Percentiles rank a stretch among this genome's conserved stretches.
Evolutionary conservation across 2,888 invertebrate species (phyloP).

Genomic region (Anthophora plumipes): DNA sequence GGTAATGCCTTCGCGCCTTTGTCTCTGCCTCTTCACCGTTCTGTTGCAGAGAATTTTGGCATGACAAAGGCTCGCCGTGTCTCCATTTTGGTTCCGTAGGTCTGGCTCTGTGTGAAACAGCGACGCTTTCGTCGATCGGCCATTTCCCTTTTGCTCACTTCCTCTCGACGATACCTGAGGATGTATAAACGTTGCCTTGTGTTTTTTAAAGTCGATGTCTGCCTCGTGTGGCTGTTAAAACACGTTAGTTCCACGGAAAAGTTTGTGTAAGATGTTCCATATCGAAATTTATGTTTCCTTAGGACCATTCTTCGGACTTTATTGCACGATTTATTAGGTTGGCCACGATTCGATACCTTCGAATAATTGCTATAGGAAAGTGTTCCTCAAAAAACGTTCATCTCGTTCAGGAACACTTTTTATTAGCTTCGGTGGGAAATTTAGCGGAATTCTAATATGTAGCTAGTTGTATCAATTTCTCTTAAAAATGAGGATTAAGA

Average conservation of each 20-base stretch:
- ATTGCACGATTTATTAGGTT: no score
- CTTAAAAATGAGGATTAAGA: no score
- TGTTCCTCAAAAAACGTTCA: no score
- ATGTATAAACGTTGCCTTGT: no score
- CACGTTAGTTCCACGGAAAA: no score
- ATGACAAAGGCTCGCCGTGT: slow-evolving; percentile 78
- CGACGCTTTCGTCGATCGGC: slow-evolving; percentile 76
- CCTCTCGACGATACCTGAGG: slow-evolving; percentile 2
- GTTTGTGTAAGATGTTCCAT: no score
- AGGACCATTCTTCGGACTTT: no score
- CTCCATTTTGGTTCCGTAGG: slow-evolving; percentile 77
- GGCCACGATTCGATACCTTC: no score
- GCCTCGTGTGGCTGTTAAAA: no score
- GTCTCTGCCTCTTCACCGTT: slow-evolving; percentile 51
- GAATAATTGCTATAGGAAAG: no score
- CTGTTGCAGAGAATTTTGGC: slow-evolving; percentile 76
- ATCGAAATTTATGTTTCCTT: no score
- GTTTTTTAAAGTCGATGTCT: no score
- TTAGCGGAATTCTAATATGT: not conserved
- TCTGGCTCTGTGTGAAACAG: slow-evolving; percentile 60
- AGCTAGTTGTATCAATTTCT: not conserved
- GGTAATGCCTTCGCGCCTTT: slow-evolving; percentile 63
- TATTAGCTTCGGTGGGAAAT: not conserved
- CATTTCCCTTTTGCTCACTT: slow-evolving; percentile 52
- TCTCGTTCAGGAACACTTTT: not conserved